Evolutionary conservation across 2,797 vertebrate genomes (phyloP).

Genomic region (Sphaeramia orbicularis): DNA sequence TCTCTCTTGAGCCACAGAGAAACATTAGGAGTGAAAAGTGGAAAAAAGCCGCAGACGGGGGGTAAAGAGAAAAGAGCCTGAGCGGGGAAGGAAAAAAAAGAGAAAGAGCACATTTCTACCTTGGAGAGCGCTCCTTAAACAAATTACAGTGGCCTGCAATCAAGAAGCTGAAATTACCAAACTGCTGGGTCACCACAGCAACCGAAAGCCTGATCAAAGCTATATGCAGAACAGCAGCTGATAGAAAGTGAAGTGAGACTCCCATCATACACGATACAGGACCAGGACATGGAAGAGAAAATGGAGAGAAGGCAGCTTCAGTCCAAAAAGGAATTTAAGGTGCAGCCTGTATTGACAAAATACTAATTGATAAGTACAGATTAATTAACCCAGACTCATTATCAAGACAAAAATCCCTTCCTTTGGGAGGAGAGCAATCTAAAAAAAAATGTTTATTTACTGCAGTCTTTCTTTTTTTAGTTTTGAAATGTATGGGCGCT

Average conservation of each 20-base stretch:
- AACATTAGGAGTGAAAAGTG: constrained; percentile 21
- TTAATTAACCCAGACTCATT: constrained; percentile 13
- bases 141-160: constrained; percentile 83
- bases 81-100: neutral
- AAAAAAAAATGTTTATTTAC: too few species aligned
- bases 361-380: neutral
- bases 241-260: constrained; percentile 23
- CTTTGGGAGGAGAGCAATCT: too few species aligned
- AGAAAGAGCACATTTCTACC: constrained; percentile 64
- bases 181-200: constrained; percentile 80
- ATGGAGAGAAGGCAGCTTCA: constrained; percentile 10
- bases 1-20: constrained; percentile 40
- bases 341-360: too few species aligned
- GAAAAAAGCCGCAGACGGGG: constrained; percentile 12
- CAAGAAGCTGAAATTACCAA: constrained; percentile 82
- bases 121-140: constrained; percentile 78
- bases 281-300: constrained; percentile 9
- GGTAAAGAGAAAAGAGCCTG: constrained; percentile 18
- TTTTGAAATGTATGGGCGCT: too few species aligned
- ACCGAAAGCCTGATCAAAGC: constrained; percentile 67
- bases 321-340: constrained; percentile 24
- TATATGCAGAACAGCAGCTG: constrained; percentile 41
- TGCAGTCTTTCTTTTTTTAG: too few species aligned
- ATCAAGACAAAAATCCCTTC: neutral
- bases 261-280: neutral